Evolutionary conservation across 2,797 vertebrate genomes (phyloP).

Genomic region (Etheostoma nigrum): DNA sequence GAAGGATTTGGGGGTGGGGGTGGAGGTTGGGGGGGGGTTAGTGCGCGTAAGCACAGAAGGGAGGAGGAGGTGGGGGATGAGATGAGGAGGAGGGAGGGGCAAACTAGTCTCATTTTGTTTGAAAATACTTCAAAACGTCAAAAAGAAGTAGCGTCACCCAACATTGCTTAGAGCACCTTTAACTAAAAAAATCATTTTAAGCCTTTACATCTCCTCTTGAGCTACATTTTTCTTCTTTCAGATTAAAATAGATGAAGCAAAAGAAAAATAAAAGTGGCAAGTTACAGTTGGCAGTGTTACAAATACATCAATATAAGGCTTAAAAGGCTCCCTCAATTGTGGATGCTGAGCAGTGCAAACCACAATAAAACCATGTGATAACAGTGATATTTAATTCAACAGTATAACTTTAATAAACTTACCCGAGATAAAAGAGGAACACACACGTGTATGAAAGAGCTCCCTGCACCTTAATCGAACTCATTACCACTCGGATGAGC

Average conservation of each 20-base stretch:
- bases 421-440: constrained; percentile 97
- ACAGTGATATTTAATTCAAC: neutral
- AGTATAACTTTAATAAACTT: constrained; percentile 63
- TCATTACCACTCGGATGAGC: constrained; percentile 96
- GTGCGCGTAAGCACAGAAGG: no score
- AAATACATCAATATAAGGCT: neutral
- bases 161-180: no score
- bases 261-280: neutral
- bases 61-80: no score
- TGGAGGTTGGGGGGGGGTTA: no score
- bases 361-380: neutral
- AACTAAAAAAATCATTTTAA: constrained; percentile 8
- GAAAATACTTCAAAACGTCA: no score
- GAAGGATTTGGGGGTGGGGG: no score
- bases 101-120: no score
- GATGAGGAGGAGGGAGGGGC: no score
- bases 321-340: neutral
- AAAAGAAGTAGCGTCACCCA: no score
- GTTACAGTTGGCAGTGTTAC: neutral
- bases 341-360: neutral
- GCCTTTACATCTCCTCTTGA: constrained; percentile 18
- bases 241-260: constrained; percentile 21
- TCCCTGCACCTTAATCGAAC: constrained; percentile 95
- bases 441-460: constrained; percentile 92
- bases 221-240: neutral